Conservation (phyloP, 2,113 vertebrate species). For the Promerops cafer region DNA sequence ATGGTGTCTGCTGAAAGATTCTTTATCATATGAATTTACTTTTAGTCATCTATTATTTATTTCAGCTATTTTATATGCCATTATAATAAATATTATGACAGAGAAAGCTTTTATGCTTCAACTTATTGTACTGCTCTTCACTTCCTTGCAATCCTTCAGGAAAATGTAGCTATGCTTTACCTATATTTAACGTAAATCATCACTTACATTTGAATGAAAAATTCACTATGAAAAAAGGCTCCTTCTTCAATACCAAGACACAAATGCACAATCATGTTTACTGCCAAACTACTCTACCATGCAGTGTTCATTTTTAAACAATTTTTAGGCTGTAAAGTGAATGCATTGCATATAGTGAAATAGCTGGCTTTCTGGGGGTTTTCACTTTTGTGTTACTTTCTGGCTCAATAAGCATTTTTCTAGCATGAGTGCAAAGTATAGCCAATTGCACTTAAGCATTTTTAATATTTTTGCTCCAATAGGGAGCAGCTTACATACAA, state of each 20-base stretch:
- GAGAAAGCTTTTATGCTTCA: constrained; percentile 89
- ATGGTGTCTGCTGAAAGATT: constrained; percentile 88
- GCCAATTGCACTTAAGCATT: constrained; percentile 57
- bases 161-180: constrained; percentile 84
- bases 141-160: constrained; percentile 92
- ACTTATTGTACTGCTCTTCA: constrained; percentile 78
- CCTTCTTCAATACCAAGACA: constrained; percentile 63
- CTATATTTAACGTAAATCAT: constrained; percentile 91
- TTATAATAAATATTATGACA: constrained; percentile 93
- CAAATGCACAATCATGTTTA: constrained; percentile 72
- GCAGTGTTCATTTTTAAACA: constrained; percentile 67
- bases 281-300: constrained; percentile 52
- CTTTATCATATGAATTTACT: constrained; percentile 89
- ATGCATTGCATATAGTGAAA: constrained; percentile 56
- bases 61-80: constrained; percentile 94
- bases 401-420: constrained; percentile 71
- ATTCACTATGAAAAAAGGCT: constrained; percentile 71
- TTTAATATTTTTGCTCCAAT: constrained; percentile 63
- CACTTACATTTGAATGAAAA: constrained; percentile 81
- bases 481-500: background rate
- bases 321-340: constrained; percentile 68
- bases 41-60: constrained; percentile 97
- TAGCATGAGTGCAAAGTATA: constrained; percentile 56
- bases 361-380: constrained; percentile 61
- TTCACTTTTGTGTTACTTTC: constrained; percentile 68